Evolutionary conservation across 23 tunicate species (phyloP), one percentile per base, ranked within the genome.

Genomic region (Oikopleura vanhoeffeni): DNA sequence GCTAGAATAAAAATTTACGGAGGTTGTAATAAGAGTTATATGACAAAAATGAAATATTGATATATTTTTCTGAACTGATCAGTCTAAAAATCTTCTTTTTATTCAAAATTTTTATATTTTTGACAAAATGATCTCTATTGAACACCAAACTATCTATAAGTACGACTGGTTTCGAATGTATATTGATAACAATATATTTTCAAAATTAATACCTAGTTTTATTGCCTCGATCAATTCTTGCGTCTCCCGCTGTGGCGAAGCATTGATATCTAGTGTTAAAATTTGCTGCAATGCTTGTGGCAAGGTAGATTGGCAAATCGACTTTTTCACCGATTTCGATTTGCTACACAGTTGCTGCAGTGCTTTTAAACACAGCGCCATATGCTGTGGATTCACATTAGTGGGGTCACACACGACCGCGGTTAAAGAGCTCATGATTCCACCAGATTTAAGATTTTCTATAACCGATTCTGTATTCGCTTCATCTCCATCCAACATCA

Each of bases 181-280:
- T n/a, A n/a, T n/a, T n/a, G n/a, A n/a, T n/a, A n/a, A n/a, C n/a
- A n/a, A n/a, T n/a, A n/a, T n/a, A n/a, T n/a, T n/a, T n/a, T n/a
- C n/a, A n/a, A n/a, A n/a, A n/a, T n/a, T n/a, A n/a, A n/a, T n/a
- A n/a, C n/a, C n/a, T n/a, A 71, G 35, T 71, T 30, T 18, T 2
- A 71, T 71, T 2, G 79, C 79, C 35, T 71, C 79, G 38, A 71
- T 30, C 3, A 71, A 38, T 32, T 71, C 79, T 71, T 71, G 79
- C 3, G 79, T 30, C 32, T 71, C 79, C 4, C 79, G 79, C 79
- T 71, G 79, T 13, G 79, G 79, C 2, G 34, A 13, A 32, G 79
- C 79, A 24, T 33, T 30, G 38, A 71, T 71, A 38, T 71, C 79
- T 33, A 71, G 34, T 2, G 79, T 71, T 38, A 71, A 71, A 24